These are phyloP conservation scores for Pristionchus exspectatus DNA, from an alignment of 2,888 invertebrate species.

Conservation along the genomic window DNA sequence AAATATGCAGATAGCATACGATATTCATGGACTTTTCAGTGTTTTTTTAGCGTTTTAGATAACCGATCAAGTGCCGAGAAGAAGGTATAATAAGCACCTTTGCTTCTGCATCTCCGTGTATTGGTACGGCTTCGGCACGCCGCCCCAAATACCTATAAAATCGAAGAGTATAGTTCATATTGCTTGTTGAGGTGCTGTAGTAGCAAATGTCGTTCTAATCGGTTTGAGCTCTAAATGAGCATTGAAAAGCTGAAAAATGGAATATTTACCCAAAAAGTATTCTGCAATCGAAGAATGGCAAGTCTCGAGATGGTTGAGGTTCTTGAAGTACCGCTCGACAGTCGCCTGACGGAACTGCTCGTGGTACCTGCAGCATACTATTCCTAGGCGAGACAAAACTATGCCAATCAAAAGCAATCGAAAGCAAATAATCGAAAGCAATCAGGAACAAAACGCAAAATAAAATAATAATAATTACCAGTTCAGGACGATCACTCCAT, in stretches of 20 bases:
- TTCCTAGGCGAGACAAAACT: slow-evolving; percentile 81
- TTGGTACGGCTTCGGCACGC: slow-evolving; percentile 90
- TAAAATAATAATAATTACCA: slow-evolving; percentile 85
- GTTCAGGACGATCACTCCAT: slow-evolving; percentile 96
- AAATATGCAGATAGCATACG: neutral
- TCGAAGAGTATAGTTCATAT: neutral
- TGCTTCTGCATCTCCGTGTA: slow-evolving; percentile 97
- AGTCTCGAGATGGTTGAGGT: slow-evolving; percentile 95
- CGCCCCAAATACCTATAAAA: slow-evolving; percentile 91
- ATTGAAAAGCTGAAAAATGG: slow-evolving; percentile 43
- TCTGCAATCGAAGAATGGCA: slow-evolving; percentile 98
- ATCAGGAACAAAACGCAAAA: too few species aligned
- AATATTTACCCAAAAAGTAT: slow-evolving; percentile 86
- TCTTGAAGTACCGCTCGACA: slow-evolving; percentile 95
- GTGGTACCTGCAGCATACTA: slow-evolving; percentile 68
- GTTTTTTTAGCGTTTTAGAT: too few species aligned
- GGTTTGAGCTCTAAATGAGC: too few species aligned
- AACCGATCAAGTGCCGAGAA: neutral
- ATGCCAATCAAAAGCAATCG: neutral
- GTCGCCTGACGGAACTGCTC: slow-evolving; percentile 87
- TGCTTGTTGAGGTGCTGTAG: too few species aligned
- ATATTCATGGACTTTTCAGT: slow-evolving; percentile 48
- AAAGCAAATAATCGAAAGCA: too few species aligned
- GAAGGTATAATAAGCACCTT: slow-evolving; percentile 81
- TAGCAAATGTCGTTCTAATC: too few species aligned